A percentile compares a stretch with the other conserved stretches of the same genome.
Conservation (phyloP, 1,140 invertebrate genomes). For the Hycleus phaleratus region DNA sequence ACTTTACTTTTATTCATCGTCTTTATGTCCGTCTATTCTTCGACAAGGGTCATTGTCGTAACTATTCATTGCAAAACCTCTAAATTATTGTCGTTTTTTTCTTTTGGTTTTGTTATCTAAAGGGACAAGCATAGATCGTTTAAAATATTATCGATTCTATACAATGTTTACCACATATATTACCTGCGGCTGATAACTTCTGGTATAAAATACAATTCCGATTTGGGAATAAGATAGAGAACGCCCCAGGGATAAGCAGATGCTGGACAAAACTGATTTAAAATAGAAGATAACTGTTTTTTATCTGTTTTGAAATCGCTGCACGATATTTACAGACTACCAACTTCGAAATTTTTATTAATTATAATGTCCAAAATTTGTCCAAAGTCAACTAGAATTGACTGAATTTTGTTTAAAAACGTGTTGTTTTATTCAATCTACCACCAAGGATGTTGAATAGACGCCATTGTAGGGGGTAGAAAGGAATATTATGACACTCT, state of each 20-base stretch:
- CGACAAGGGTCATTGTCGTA: conserved; percentile 14
- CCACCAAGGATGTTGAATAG: conserved; percentile 28
- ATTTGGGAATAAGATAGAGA: too few species aligned
- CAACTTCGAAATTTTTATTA: background rate
- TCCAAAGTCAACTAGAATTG: too few species aligned
- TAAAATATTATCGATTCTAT: background rate
- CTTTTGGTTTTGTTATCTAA: conserved; percentile 2
- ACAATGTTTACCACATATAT: background rate
- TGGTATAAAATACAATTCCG: too few species aligned
- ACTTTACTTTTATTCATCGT: conserved; percentile 20
- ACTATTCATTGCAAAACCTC: conserved; percentile 21
- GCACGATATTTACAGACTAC: background rate
- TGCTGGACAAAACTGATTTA: too few species aligned
- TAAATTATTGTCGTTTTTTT: conserved; percentile 14
- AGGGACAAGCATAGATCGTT: background rate
- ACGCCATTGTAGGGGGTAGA: conserved; percentile 27
- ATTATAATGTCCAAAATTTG: too few species aligned
- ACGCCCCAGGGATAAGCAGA: too few species aligned
- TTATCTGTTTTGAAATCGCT: too few species aligned
- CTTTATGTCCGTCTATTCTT: conserved; percentile 14
- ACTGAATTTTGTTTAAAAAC: background rate
- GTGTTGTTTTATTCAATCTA: conserved; percentile 22
- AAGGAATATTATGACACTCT: conserved; percentile 37
- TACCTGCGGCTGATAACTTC: background rate
- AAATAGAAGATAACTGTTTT: too few species aligned